These are phyloP conservation scores for Megalurothrips usitatus DNA, from an alignment of 2,888 invertebrate species.

Conservation along the genomic window DNA sequence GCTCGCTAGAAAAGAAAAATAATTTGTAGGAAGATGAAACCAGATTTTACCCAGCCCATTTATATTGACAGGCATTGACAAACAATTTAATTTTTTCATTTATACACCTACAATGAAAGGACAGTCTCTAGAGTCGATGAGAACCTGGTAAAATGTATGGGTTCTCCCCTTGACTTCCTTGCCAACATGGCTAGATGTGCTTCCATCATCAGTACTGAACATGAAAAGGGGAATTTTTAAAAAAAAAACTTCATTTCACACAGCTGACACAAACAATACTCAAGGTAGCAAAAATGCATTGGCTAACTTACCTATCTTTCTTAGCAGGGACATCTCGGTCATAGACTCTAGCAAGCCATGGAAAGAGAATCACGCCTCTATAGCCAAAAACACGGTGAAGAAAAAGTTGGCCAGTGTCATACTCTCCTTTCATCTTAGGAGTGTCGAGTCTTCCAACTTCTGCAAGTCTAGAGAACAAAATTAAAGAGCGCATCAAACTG, in stretches of 20 bases:
- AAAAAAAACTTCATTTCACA: not conserved
- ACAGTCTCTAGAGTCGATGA: slow-evolving; percentile 95
- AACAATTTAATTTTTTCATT: slow-evolving; percentile 24
- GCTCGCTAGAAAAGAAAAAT: slow-evolving; percentile 63
- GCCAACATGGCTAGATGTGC: slow-evolving; percentile 52
- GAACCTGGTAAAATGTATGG: slow-evolving; percentile 94
- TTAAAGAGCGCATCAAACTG: not conserved
- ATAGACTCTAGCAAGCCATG: slow-evolving; percentile 93
- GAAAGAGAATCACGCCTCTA: slow-evolving; percentile 92
- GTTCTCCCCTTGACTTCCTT: slow-evolving; percentile 87
- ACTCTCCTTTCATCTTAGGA: slow-evolving; percentile 82
- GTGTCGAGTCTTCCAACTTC: slow-evolving; percentile 90
- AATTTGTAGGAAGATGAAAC: not conserved
- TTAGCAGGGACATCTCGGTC: slow-evolving; percentile 81
- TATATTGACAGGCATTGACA: slow-evolving; percentile 1
- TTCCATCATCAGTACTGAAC: slow-evolving; percentile 40
- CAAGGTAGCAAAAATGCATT: slow-evolving; percentile 37
- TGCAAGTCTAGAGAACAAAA: slow-evolving; percentile 62
- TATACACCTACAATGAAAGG: slow-evolving; percentile 80
- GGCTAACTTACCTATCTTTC: slow-evolving; percentile 50
- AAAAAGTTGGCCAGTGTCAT: slow-evolving; percentile 94
- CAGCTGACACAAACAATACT: too few species aligned
- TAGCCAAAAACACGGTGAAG: slow-evolving; percentile 96
- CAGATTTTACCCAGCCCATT: slow-evolving; percentile 29
- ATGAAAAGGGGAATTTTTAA: not conserved